Conservation (phyloP, 2,888 invertebrate species). For the Xylocampa areola region DNA sequence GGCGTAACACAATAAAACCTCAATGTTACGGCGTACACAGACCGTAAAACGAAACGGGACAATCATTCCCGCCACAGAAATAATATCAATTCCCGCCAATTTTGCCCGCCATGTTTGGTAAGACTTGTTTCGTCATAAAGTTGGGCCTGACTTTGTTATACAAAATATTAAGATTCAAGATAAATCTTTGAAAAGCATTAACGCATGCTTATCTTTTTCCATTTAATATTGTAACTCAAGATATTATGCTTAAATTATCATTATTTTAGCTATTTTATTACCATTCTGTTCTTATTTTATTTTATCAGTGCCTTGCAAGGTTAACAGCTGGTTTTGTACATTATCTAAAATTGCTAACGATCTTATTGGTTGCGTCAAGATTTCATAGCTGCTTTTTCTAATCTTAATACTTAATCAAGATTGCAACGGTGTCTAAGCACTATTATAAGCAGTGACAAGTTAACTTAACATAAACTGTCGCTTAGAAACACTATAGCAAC, state of each 20-base stretch:
- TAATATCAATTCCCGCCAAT: slow-evolving; percentile 66
- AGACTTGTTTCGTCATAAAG: slow-evolving; percentile 26
- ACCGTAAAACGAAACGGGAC: slow-evolving; percentile 73
- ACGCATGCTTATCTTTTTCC: too few relatives aligned
- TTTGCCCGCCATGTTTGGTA: slow-evolving; percentile 43
- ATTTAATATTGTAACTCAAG: slow-evolving; percentile 7
- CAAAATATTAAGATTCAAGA: too few relatives aligned
- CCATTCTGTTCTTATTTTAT: too few relatives aligned
- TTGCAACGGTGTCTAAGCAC: slow-evolving; percentile 21
- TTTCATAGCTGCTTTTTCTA: not conserved
- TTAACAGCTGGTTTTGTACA: not conserved
- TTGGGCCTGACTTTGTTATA: slow-evolving; percentile 3
- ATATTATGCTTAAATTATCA: not conserved
- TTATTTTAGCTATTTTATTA: slow-evolving; percentile 1
- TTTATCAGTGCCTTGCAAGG: not conserved
- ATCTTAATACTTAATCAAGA: slow-evolving; percentile 4
- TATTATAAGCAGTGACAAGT: slow-evolving; percentile 16
- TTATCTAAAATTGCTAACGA: not conserved
- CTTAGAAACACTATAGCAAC: slow-evolving; percentile 12
- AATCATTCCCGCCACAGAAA: slow-evolving; percentile 65
- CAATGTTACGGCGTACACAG: slow-evolving; percentile 64
- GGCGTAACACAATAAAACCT: slow-evolving; percentile 65
- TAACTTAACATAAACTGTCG: slow-evolving; percentile 13
- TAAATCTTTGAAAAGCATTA: too few relatives aligned
- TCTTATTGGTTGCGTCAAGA: not conserved